phyloP scores from a whole-genome alignment of 2,113 vertebrate species.

The Cyanoramphus novaezelandiae region DNA sequence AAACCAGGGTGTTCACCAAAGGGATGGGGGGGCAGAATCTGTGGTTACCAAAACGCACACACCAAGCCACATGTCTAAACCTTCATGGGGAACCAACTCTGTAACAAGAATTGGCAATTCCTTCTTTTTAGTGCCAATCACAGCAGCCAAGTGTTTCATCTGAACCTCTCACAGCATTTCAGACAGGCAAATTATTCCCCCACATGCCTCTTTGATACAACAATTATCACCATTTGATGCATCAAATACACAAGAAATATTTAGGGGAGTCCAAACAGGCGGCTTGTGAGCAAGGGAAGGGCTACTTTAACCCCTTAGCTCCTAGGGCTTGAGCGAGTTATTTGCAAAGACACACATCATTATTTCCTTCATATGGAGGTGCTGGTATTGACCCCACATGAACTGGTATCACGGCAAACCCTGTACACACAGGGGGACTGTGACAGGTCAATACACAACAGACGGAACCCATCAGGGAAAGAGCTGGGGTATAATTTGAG shows the following conservation, averaged over 20 bases:
- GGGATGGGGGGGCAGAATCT: not conserved
- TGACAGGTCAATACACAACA: accelerated
- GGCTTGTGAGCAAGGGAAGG: not conserved
- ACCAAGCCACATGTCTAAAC: not conserved
- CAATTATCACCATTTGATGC: slow-evolving; percentile 45
- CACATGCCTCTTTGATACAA: not conserved
- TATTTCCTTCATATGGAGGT: not conserved
- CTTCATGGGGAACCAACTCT: not conserved
- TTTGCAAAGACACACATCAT: not conserved
- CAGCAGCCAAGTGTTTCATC: not conserved
- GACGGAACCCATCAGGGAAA: accelerated
- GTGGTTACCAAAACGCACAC: not conserved
- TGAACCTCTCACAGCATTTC: slow-evolving; percentile 19
- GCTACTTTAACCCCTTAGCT: not conserved
- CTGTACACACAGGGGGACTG: not conserved
- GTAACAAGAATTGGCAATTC: not conserved
- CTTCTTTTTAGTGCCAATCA: slow-evolving; percentile 50
- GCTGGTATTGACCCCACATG: accelerated
- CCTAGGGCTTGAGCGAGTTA: not conserved
- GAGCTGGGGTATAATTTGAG: not conserved
- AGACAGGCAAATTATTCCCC: slow-evolving; percentile 40
- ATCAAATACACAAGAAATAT: not conserved
- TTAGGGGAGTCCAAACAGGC: not conserved
- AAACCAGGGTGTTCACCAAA: not conserved
- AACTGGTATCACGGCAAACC: not conserved